A percentile compares a stretch with the other conserved stretches of the same genome.
Evolutionary conservation across 2,888 invertebrate genomes (phyloP).

Genomic region (Gastrophysa polygoni): DNA sequence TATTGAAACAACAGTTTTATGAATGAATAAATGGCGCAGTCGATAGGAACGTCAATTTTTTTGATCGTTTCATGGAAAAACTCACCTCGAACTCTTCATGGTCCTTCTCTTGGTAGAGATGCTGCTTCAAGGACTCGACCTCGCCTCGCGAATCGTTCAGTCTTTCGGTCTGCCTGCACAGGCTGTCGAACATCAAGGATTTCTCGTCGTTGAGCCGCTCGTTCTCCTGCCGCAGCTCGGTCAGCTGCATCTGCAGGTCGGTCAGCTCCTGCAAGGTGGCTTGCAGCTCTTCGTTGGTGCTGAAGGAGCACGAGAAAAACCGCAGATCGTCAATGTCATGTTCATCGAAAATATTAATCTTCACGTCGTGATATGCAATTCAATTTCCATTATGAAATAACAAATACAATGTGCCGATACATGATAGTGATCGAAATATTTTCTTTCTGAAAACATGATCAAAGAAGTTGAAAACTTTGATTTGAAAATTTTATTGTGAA

Average conservation of each 20-base stretch:
- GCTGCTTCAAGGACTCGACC: conserved; percentile 83
- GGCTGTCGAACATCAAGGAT: conserved; percentile 84
- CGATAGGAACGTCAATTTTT: conserved; percentile 61
- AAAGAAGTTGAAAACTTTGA: no score
- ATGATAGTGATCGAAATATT: no score
- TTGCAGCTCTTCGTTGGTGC: conserved; percentile 90
- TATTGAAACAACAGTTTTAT: no score
- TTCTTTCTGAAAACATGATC: no score
- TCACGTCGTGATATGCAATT: no score
- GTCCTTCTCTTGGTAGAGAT: conserved; percentile 74
- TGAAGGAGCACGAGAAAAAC: conserved; percentile 47
- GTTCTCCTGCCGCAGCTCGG: conserved; percentile 86
- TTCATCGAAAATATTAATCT: background rate
- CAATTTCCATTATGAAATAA: no score
- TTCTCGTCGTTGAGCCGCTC: conserved; percentile 88
- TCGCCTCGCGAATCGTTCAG: conserved; percentile 84
- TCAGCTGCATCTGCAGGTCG: conserved; percentile 85
- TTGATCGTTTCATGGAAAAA: no score
- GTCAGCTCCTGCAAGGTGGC: conserved; percentile 92
- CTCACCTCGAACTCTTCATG: conserved; percentile 49
- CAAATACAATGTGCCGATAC: no score
- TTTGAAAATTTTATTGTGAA: no score
- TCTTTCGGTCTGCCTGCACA: conserved; percentile 91
- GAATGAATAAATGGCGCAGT: no score
- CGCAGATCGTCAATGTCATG: background rate